Evolutionary conservation across 2,113 vertebrate genomes (phyloP), one percentile per base, ranked within the genome.

Genomic region (Tichodroma muraria): DNA sequence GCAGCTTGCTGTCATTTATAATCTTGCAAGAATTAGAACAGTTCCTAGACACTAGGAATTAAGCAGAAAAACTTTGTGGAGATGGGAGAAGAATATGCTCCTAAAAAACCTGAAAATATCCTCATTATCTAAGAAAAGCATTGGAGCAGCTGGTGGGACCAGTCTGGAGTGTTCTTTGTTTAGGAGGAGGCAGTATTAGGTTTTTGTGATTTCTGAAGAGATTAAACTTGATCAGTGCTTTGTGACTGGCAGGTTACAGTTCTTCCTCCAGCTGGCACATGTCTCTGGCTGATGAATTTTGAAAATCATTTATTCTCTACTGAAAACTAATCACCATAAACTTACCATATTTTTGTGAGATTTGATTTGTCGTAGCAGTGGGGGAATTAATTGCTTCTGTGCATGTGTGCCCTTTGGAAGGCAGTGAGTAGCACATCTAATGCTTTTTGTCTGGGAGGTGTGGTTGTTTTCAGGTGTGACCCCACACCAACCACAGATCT

Each of bases 111-210:
- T 19, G 45, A 35, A 77, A 42, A 52, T 71, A 60, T 10, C 0
- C 3, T 81, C 20, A 4, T 71, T 79, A 13, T 69, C 10, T 54
- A 8, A 35, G 63, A 66, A 65, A 54, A 60, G 56, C 27, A 31
- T 27, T 31, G 42, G 18, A 50, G 31, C 8, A 57, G 33, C 22
- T 3, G 13, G 23, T 70, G 22, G 38, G 42, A 53, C 22, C 19
- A 38, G 56, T 57, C 40, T 45, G 54, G 35, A 80, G 13, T 3
- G 15, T 52, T 22, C 63, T 76, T 35, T 47, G 11, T 59, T 57
- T 59, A 47, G 27, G 40, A 72, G 10, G 15, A 8, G 69, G 19
- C 0, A 1, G 33, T 37, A 9, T 72, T n/a, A 1, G 2, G 5
- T 76, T 71, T 52, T 59, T 69, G 42, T 80, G 64, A 38, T 83